Conservation (phyloP, 2,797 vertebrate genomes). For the Brachyrhaphis roseni region DNA sequence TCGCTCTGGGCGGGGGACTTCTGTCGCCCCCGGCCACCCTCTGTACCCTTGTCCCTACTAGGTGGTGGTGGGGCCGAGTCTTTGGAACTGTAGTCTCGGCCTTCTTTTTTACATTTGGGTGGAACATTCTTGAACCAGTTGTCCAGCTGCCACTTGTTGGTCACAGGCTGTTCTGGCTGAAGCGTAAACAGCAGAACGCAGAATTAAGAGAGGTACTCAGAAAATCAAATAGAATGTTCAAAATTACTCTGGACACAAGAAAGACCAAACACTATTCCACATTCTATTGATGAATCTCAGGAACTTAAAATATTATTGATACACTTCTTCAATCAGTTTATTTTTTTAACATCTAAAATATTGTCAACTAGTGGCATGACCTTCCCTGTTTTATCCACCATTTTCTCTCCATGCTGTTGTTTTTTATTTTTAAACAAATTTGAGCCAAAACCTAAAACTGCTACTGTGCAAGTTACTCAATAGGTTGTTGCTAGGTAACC, state of each 20-base stretch:
- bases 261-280: background rate
- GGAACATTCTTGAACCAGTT: slow-evolving; percentile 96
- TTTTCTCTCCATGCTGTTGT: too few species aligned
- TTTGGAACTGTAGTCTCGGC: slow-evolving; percentile 88
- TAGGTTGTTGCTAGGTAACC: too few species aligned
- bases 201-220: background rate
- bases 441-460: too few species aligned
- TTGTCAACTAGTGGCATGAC: too few species aligned
- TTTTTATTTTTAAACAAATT: too few species aligned
- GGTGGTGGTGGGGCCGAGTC: slow-evolving; percentile 85
- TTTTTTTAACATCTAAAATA: too few species aligned
- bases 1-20: slow-evolving; percentile 97
- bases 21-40: slow-evolving; percentile 89
- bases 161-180: slow-evolving; percentile 92
- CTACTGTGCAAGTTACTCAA: too few species aligned
- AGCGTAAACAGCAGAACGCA: slow-evolving; percentile 6
- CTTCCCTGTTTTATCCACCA: too few species aligned
- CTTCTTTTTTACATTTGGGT: slow-evolving; percentile 93
- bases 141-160: slow-evolving; percentile 98
- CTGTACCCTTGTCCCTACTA: slow-evolving; percentile 91
- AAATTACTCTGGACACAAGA: background rate
- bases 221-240: background rate
- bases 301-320: background rate
- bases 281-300: background rate
- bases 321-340: background rate